Evolutionary conservation across 2,797 vertebrate species (phyloP).

Genomic region (Acanthurus lineatus): DNA sequence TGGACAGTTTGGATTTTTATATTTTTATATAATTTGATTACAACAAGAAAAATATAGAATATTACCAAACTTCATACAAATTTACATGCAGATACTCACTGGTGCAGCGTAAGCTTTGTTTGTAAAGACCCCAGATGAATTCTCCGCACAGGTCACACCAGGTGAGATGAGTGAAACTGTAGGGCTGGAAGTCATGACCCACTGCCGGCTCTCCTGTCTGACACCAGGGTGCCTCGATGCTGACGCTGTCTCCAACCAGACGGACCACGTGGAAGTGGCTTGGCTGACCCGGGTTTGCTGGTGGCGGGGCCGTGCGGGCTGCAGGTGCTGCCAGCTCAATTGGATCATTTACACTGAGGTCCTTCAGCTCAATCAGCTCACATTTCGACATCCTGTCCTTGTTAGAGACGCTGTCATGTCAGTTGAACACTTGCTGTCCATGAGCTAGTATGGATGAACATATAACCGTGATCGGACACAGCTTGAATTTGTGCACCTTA

Average conservation of each 20-base stretch:
- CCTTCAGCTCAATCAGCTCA: slow-evolving; percentile 94
- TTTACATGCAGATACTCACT: slow-evolving; percentile 87
- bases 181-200: slow-evolving; percentile 92
- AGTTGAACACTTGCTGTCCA: slow-evolving; percentile 37
- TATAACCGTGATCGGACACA: slow-evolving; percentile 17
- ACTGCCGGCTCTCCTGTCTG: slow-evolving; percentile 76
- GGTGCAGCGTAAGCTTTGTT: slow-evolving; percentile 91
- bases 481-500: slow-evolving; percentile 2
- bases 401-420: slow-evolving; percentile 59
- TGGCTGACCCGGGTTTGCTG: slow-evolving; percentile 81
- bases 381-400: slow-evolving; percentile 85
- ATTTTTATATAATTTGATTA: too few relatives aligned
- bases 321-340: slow-evolving; percentile 83
- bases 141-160: slow-evolving; percentile 99
- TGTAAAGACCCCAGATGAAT: slow-evolving; percentile 97
- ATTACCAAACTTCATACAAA: neutral
- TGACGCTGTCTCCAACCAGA: slow-evolving; percentile 78
- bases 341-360: slow-evolving; percentile 85
- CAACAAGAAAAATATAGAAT: neutral
- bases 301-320: slow-evolving; percentile 38
- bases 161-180: slow-evolving; percentile 90
- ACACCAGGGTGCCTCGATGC: slow-evolving; percentile 62
- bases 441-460: slow-evolving; percentile 21
- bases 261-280: slow-evolving; percentile 73
- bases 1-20: too few relatives aligned